Evolutionary conservation across 2,797 vertebrate species (phyloP), one percentile per base, ranked within the genome.

Genomic region (Benthosema pterotum): DNA sequence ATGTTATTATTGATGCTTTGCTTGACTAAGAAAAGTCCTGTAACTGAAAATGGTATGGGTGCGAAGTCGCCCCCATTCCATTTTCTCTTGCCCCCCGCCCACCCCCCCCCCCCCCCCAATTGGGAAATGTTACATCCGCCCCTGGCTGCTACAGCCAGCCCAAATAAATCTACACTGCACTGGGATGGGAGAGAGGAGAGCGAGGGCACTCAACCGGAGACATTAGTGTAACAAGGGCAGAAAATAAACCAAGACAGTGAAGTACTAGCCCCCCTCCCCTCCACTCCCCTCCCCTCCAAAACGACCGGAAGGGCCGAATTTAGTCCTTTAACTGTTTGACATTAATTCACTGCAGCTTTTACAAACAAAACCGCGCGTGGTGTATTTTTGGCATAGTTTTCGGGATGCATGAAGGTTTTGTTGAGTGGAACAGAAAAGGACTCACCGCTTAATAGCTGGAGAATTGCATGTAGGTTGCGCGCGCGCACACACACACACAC

Each of bases 111-210:
- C n/a, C n/a, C n/a, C n/a, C n/a, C n/a, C n/a, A n/a, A n/a, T n/a
- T n/a, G n/a, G n/a, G n/a, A n/a, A n/a, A n/a, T n/a, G n/a, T n/a
- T n/a, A n/a, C n/a, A n/a, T n/a, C n/a, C n/a, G n/a, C n/a, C n/a
- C n/a, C n/a, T n/a, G n/a, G n/a, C n/a, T n/a, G n/a, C n/a, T n/a
- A n/a, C n/a, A n/a, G n/a, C n/a, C n/a, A n/a, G n/a, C n/a, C 77
- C 80, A 83, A 83, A 87, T 85, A 88, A 88, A 89, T 83, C 82
- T 82, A 84, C 69, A n/a, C n/a, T n/a, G n/a, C 71, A 60, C 83
- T 84, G 87, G 87, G 88, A 89, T 89, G 80, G 82, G 84, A 81
- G 22, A n/a, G 22, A 25, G 22, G 22, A 2, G 22, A 25, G 22
- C n/a, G n/a, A n/a, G 81, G 65, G 80, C 81, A 89, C 81, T 89